A percentile compares a stretch with the other conserved stretches of the same genome.
These are phyloP conservation scores for Passer montanus DNA, from an alignment of 2,113 vertebrate species.

Conservation along the genomic window DNA sequence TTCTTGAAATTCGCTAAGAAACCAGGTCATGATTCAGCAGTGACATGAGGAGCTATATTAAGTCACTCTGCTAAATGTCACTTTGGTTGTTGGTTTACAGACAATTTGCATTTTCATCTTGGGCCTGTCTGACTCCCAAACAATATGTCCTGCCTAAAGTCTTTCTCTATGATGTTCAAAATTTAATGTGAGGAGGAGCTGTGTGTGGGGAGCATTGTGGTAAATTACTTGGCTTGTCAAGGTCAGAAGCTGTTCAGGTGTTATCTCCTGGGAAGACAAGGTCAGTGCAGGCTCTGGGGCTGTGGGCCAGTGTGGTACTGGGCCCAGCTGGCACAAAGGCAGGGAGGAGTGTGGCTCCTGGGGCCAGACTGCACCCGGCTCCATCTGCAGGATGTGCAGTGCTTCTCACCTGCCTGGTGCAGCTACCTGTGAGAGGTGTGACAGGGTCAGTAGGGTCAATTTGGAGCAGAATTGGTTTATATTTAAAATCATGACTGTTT, in stretches of 20 bases:
- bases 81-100: not conserved
- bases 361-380: rapidly evolving
- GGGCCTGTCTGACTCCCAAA: not conserved
- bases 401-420: not conserved
- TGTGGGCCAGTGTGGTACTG: not conserved
- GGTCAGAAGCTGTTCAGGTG: not conserved
- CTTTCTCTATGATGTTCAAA: not conserved
- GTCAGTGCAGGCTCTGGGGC: not conserved
- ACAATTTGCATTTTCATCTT: not conserved
- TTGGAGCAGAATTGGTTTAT: not conserved
- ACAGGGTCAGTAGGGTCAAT: not conserved
- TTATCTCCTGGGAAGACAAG: not conserved
- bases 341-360: not conserved
- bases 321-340: not conserved
- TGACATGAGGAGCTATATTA: not conserved
- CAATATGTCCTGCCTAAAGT: not conserved
- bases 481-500: not conserved
- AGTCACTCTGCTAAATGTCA: not conserved
- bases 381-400: not conserved
- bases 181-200: not conserved
- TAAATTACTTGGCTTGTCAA: not conserved
- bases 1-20: not conserved
- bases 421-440: not conserved
- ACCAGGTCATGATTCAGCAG: not conserved
- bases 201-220: not conserved